Percentiles rank a stretch among this genome's conserved stretches.
These are phyloP conservation scores for Conus betulinus DNA, from an alignment of 1,140 invertebrate species.

Conservation along the genomic window DNA sequence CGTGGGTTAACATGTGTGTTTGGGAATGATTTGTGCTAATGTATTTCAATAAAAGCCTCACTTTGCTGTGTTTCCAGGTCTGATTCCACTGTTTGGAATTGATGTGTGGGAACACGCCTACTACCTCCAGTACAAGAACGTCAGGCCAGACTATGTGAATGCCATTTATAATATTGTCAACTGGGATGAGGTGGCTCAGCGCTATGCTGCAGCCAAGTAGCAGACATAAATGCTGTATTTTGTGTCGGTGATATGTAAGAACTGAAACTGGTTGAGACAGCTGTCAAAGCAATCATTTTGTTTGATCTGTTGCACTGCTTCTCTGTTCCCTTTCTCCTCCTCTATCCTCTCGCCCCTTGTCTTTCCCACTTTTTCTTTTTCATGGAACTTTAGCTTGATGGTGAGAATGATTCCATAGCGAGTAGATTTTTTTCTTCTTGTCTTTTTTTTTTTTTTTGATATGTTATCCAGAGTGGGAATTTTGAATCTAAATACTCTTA, in stretches of 20 bases:
- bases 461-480: neutral
- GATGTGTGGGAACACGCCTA: slow-evolving; percentile 99
- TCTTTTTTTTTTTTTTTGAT: neutral
- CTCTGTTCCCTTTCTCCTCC: neutral
- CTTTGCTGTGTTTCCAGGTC: slow-evolving; percentile 77
- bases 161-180: slow-evolving; percentile 98
- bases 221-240: neutral
- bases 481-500: too few species aligned
- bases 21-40: too few species aligned
- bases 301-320: neutral
- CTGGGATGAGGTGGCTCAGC: slow-evolving; percentile 93
- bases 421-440: too few species aligned
- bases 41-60: too few species aligned
- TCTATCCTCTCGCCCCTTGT: too few species aligned
- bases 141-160: slow-evolving; percentile 97
- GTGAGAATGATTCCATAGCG: neutral
- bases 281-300: slow-evolving; percentile 3
- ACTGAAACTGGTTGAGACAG: slow-evolving; percentile 1
- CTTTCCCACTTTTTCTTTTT: neutral
- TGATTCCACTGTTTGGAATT: slow-evolving; percentile 97
- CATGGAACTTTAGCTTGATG: neutral
- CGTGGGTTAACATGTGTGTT: too few species aligned
- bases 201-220: slow-evolving; percentile 72
- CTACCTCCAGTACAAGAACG: slow-evolving; percentile 99
- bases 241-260: neutral